Evolutionary conservation across 2,113 vertebrate genomes (phyloP).

Genomic region (Equus przewalskii): DNA sequence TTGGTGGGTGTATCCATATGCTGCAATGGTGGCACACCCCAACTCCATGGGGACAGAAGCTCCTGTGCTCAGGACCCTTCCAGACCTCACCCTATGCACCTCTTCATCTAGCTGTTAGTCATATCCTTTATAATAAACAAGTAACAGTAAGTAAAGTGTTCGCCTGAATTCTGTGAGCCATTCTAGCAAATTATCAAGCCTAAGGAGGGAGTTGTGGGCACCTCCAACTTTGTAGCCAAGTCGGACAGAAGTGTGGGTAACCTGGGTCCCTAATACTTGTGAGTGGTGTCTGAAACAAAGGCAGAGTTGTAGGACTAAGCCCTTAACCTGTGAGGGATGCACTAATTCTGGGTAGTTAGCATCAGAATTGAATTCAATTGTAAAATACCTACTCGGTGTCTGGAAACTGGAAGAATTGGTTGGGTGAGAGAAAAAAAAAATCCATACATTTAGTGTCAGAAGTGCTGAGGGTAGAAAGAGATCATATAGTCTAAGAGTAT

Average conservation of each 20-base stretch:
- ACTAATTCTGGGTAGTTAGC: too few species aligned
- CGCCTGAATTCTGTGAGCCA: background rate
- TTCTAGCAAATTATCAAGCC: background rate
- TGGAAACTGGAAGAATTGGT: background rate
- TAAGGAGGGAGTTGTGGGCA: background rate
- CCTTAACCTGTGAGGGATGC: too few species aligned
- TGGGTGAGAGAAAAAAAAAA: background rate
- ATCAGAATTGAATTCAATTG: too few species aligned
- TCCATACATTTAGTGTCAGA: background rate
- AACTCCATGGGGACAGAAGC: background rate
- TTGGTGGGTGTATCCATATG: background rate
- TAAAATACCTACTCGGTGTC: too few species aligned
- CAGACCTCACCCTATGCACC: background rate
- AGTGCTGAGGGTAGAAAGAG: too few species aligned
- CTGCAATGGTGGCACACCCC: background rate
- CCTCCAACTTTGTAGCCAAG: background rate
- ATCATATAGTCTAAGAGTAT: background rate
- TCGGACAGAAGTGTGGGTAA: background rate
- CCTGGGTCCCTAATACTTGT: background rate
- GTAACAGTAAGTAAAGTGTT: background rate
- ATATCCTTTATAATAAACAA: background rate
- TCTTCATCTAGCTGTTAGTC: background rate
- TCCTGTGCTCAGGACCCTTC: background rate
- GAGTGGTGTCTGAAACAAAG: background rate
- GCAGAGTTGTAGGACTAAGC: background rate